Evolutionary conservation across 2,888 invertebrate genomes (phyloP).

Genomic region (Prosopocoilus inquinatus): DNA sequence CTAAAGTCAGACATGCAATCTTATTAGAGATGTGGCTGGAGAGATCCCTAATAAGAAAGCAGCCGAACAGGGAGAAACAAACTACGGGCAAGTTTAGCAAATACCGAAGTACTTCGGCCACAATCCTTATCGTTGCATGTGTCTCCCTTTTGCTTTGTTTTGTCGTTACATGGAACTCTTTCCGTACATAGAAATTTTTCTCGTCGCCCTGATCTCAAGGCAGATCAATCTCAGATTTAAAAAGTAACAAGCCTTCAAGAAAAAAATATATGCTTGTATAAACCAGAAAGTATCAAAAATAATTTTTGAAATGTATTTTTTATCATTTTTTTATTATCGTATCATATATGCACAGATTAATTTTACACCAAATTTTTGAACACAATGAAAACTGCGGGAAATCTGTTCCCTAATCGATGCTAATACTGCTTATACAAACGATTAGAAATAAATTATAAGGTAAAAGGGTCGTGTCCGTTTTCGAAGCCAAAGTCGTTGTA

Average conservation of each 20-base stretch:
- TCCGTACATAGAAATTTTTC: constrained; percentile 14
- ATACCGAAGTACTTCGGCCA: too few relatives aligned
- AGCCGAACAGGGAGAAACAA: constrained; percentile 42
- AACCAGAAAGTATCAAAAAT: constrained; percentile 5
- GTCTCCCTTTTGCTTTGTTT: constrained; percentile 6
- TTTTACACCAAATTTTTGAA: neutral
- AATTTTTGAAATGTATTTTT: constrained; percentile 16
- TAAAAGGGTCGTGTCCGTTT: constrained; percentile 9
- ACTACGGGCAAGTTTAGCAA: neutral
- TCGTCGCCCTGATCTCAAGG: constrained; percentile 7
- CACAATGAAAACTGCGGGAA: neutral
- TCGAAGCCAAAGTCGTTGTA: constrained; percentile 18
- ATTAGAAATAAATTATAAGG: neutral
- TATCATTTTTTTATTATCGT: constrained; percentile 5
- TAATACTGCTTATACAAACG: neutral
- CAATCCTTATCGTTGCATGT: too few relatives aligned
- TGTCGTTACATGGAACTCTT: constrained; percentile 14
- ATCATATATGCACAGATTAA: neutral
- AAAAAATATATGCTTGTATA: neutral
- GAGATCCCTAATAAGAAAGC: constrained; percentile 67
- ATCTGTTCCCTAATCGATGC: too few relatives aligned
- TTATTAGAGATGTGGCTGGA: constrained; percentile 75
- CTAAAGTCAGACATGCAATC: constrained; percentile 46
- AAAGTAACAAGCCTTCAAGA: neutral
- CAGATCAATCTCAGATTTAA: neutral